phyloP scores from a whole-genome alignment of 2,113 vertebrate species.

The Spizaetus ornatus region DNA sequence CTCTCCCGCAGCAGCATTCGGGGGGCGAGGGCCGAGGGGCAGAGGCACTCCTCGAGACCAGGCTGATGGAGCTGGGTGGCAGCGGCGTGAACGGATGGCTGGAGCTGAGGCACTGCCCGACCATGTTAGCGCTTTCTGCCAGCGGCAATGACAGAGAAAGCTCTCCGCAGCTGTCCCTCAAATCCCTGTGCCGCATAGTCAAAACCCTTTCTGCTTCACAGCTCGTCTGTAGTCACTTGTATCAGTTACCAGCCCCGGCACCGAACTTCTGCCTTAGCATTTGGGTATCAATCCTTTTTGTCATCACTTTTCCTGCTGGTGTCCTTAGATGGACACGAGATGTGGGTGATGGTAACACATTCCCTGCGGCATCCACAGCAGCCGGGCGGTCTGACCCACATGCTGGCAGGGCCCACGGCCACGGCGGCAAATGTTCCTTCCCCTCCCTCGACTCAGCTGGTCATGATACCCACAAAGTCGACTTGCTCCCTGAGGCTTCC shows the following conservation, averaged over 20 bases:
- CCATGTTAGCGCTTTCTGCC: neutral
- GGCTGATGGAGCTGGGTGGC: neutral
- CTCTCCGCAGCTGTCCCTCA: conserved; percentile 29
- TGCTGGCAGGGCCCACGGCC: fast-evolving
- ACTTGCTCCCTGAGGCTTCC: neutral
- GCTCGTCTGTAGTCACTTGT: neutral
- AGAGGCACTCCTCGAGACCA: neutral
- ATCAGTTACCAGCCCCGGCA: neutral
- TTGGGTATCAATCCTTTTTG: neutral
- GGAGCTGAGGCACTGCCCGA: neutral
- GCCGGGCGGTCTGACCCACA: neutral
- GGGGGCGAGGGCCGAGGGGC: neutral
- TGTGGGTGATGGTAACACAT: neutral
- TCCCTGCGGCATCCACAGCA: neutral
- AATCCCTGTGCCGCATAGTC: neutral
- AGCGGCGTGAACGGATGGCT: neutral
- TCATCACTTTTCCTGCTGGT: neutral
- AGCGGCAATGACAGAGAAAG: neutral
- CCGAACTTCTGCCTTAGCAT: neutral
- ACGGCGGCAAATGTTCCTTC: neutral
- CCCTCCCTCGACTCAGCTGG: neutral
- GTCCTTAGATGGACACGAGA: neutral
- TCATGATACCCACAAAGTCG: neutral
- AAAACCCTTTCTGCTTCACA: neutral
- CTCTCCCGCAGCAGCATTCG: neutral